These are phyloP conservation scores for Glaucopsyche alexis DNA, from an alignment of 2,888 invertebrate genomes.

Conservation along the genomic window DNA sequence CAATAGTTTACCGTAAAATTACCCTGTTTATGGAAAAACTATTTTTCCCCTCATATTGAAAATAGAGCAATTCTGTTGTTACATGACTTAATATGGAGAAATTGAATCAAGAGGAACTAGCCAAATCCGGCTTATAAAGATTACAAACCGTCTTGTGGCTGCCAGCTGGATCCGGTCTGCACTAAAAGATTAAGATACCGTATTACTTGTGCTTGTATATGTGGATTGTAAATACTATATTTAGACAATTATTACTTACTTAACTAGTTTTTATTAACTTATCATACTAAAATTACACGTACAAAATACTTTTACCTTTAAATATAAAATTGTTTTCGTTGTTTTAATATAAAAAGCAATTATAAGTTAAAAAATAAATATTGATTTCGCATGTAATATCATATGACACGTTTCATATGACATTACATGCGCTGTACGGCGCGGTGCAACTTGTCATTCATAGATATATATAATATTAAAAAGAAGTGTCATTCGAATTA, in stretches of 20 bases:
- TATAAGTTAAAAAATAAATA: no score
- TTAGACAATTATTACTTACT: neutral
- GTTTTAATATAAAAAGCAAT: no score
- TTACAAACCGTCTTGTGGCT: conserved; percentile 5
- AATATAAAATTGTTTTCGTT: no score
- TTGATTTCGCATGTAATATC: no score
- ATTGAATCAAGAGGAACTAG: neutral
- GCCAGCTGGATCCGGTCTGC: neutral
- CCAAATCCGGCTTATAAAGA: conserved; percentile 7
- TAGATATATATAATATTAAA: no score
- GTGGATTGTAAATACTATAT: neutral
- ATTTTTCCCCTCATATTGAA: neutral
- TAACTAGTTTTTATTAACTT: neutral
- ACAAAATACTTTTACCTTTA: no score
- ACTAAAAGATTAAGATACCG: conserved; percentile 7
- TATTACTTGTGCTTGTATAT: neutral
- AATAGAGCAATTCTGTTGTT: neutral
- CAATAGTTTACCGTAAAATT: neutral
- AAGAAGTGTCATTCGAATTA: no score
- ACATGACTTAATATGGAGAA: neutral
- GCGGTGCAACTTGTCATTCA: no score
- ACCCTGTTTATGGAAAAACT: neutral
- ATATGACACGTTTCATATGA: no score
- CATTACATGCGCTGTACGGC: no score
- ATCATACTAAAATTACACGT: no score